phyloP scores from a whole-genome alignment of 2,113 vertebrate genomes.

The Odobenus rosmarus region DNA sequence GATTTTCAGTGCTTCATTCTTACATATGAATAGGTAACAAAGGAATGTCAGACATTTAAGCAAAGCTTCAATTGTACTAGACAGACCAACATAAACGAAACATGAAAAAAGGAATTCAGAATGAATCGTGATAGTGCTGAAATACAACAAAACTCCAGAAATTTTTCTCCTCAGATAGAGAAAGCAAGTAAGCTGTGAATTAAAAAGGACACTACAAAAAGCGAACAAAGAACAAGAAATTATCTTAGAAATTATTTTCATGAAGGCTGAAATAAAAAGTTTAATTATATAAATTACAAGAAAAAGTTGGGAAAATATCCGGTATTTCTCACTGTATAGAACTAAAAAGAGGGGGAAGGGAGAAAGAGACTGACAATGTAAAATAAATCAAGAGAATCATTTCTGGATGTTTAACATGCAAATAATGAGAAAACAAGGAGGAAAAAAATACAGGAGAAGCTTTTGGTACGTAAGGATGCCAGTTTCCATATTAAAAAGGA shows the following conservation, averaged over 20 bases:
- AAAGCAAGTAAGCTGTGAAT: background rate
- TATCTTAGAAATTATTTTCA: background rate
- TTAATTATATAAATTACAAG: constrained; percentile 26
- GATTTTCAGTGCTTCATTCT: background rate
- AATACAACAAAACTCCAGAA: background rate
- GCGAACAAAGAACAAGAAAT: background rate
- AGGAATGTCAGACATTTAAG: background rate
- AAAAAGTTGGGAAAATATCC: background rate
- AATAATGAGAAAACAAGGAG: background rate
- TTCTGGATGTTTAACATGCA: background rate
- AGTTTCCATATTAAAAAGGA: background rate
- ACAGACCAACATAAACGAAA: background rate
- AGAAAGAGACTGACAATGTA: background rate
- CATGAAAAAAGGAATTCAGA: background rate
- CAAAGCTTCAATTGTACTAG: background rate
- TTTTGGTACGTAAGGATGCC: background rate
- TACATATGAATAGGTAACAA: background rate
- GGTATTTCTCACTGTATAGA: background rate
- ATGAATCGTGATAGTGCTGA: background rate
- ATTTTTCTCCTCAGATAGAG: background rate
- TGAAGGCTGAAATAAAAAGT: constrained; percentile 38
- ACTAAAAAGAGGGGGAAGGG: background rate
- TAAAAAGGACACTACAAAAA: background rate
- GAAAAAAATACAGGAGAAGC: background rate
- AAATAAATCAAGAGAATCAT: constrained; percentile 9